These are phyloP conservation scores for Camarhynchus parvulus DNA, from an alignment of 2,113 vertebrate species.

Conservation along the genomic window DNA sequence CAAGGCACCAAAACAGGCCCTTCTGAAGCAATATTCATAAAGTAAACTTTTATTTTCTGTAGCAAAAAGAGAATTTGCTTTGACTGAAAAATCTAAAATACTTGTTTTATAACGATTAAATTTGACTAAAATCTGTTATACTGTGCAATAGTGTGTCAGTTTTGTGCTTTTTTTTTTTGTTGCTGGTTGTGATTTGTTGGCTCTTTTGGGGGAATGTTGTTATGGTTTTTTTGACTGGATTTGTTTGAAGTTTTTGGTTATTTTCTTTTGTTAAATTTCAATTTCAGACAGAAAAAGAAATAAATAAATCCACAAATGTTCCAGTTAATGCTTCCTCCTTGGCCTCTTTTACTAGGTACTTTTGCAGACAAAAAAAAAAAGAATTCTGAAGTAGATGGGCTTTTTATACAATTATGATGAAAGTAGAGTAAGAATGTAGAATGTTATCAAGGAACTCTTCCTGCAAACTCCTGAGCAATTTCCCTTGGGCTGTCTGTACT, in stretches of 20 bases:
- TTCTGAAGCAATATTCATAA: not conserved
- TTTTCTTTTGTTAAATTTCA: not conserved
- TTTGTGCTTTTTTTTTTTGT: not conserved
- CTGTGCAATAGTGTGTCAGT: not conserved
- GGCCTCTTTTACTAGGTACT: not conserved
- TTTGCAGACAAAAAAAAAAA: not conserved
- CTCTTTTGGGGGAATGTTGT: rapidly evolving
- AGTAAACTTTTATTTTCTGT: not conserved
- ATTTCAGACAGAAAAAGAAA: not conserved
- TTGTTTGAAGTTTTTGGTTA: not conserved
- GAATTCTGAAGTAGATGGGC: not conserved
- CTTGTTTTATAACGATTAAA: not conserved
- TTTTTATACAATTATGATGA: not conserved
- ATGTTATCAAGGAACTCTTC: not conserved
- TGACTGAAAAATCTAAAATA: not conserved
- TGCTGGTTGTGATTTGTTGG: not conserved
- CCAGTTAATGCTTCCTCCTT: not conserved
- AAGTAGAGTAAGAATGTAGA: not conserved
- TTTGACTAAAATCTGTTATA: not conserved
- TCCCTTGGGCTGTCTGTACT: not conserved
- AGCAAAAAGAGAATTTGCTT: not conserved
- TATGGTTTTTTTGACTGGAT: not conserved
- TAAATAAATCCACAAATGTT: not conserved
- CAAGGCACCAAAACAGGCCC: not conserved
- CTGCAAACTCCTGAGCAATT: not conserved